phyloP scores from a whole-genome alignment of 1,140 invertebrate genomes.

The Euura lappo region DNA sequence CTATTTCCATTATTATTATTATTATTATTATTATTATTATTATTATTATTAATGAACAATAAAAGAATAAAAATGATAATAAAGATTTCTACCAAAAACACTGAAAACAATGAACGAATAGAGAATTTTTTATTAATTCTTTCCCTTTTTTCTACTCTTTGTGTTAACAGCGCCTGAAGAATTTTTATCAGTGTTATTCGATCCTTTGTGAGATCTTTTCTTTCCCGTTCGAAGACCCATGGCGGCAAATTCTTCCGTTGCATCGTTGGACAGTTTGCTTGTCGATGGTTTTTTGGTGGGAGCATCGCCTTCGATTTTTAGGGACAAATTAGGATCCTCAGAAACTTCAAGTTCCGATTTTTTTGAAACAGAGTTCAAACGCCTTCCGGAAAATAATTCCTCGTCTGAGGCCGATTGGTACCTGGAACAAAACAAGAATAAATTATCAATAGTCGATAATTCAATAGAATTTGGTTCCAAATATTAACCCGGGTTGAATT shows the following conservation, averaged over 20 bases:
- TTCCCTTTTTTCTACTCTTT: slow-evolving; percentile 20
- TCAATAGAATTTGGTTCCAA: not conserved
- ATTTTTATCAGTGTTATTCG: slow-evolving; percentile 15
- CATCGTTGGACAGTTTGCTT: slow-evolving; percentile 34
- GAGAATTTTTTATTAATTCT: slow-evolving; percentile 17
- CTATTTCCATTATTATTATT: slow-evolving; percentile 13
- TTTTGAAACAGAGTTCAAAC: too few relatives aligned
- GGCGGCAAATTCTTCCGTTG: slow-evolving; percentile 42
- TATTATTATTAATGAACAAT: not conserved
- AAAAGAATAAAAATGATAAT: not conserved
- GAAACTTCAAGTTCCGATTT: slow-evolving; percentile 15
- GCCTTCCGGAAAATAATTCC: slow-evolving; percentile 55
- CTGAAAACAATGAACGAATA: not conserved
- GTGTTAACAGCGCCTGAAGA: slow-evolving; percentile 29
- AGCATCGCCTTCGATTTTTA: not conserved
- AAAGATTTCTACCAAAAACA: slow-evolving; percentile 20
- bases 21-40: not conserved
- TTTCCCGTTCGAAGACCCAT: slow-evolving; percentile 47
- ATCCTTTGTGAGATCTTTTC: slow-evolving; percentile 36
- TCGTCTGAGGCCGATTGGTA: slow-evolving; percentile 59
- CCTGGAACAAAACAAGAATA: slow-evolving; percentile 43
- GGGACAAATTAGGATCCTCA: not conserved
- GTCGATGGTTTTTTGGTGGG: slow-evolving; percentile 7
- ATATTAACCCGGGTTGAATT: slow-evolving; percentile 60
- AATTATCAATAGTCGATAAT: too few relatives aligned